Percentiles rank a stretch among this genome's conserved stretches.
Conservation (phyloP, 1,140 invertebrate species). For the Matsumurasca onukii region DNA sequence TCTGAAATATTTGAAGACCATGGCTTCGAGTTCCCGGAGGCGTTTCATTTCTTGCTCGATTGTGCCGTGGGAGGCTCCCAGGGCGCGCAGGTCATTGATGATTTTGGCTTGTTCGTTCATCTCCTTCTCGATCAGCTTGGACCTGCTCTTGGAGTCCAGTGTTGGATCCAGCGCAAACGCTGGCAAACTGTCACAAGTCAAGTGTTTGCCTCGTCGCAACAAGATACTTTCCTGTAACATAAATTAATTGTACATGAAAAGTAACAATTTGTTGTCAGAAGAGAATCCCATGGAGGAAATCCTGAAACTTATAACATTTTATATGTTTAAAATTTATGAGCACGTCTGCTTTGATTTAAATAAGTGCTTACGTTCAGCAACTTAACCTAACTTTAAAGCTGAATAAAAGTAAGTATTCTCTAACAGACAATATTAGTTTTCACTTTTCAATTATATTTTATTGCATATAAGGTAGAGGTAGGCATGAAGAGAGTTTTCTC, state of each 20-base stretch:
- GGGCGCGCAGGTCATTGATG: constrained; percentile 85
- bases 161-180: constrained; percentile 83
- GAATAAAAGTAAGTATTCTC: too few species aligned
- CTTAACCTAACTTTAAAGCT: too few species aligned
- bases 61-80: constrained; percentile 88
- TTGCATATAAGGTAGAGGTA: too few species aligned
- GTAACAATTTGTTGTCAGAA: too few species aligned
- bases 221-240: constrained; percentile 64
- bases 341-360: too few species aligned
- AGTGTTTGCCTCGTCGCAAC: constrained; percentile 59
- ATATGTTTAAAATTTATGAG: too few species aligned
- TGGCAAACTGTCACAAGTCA: constrained; percentile 68
- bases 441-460: too few species aligned
- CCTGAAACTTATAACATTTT: too few species aligned
- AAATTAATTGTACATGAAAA: constrained; percentile 18
- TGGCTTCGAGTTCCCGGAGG: constrained; percentile 86
- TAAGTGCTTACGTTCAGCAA: too few species aligned
- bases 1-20: constrained; percentile 86
- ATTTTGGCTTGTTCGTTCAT: constrained; percentile 96
- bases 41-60: constrained; percentile 90
- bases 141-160: constrained; percentile 84
- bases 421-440: too few species aligned
- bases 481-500: too few species aligned
- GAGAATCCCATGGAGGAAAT: too few species aligned
- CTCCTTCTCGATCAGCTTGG: constrained; percentile 93